These are phyloP conservation scores for Agrotis clavis DNA, from an alignment of 2,888 invertebrate genomes.

Conservation along the genomic window DNA sequence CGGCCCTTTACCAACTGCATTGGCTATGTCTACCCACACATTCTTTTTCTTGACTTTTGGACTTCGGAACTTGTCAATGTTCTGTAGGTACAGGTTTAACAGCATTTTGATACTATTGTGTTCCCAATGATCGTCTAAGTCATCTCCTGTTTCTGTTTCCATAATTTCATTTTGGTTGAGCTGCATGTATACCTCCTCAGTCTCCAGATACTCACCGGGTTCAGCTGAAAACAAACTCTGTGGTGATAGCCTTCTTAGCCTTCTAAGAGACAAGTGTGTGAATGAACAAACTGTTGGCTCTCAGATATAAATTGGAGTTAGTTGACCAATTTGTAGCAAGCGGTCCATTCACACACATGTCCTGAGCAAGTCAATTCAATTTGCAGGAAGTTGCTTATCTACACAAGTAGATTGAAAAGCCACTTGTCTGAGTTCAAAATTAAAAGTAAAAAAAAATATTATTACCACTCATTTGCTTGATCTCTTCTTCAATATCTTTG, in stretches of 20 bases:
- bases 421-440: slow-evolving; percentile 22
- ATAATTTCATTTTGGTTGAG: slow-evolving; percentile 77
- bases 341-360: slow-evolving; percentile 41
- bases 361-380: slow-evolving; percentile 45
- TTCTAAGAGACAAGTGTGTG: slow-evolving; percentile 13
- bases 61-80: slow-evolving; percentile 84
- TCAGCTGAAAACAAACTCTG: slow-evolving; percentile 75
- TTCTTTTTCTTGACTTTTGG: slow-evolving; percentile 87
- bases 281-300: slow-evolving; percentile 28
- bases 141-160: slow-evolving; percentile 79
- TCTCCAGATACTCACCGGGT: slow-evolving; percentile 79
- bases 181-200: slow-evolving; percentile 79
- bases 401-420: slow-evolving; percentile 22
- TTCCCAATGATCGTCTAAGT: slow-evolving; percentile 86
- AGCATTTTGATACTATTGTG: slow-evolving; percentile 78
- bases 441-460: slow-evolving; percentile 37
- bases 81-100: slow-evolving; percentile 82
- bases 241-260: slow-evolving; percentile 59
- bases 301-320: slow-evolving; percentile 41
- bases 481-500: slow-evolving; percentile 50
- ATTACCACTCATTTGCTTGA: slow-evolving; percentile 65
- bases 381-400: slow-evolving; percentile 51
- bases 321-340: slow-evolving; percentile 48
- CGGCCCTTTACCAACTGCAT: slow-evolving; percentile 81
- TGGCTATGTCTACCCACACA: slow-evolving; percentile 84